Evolutionary conservation across 2,888 invertebrate species (phyloP).

Genomic region (Tinea trinotella): DNA sequence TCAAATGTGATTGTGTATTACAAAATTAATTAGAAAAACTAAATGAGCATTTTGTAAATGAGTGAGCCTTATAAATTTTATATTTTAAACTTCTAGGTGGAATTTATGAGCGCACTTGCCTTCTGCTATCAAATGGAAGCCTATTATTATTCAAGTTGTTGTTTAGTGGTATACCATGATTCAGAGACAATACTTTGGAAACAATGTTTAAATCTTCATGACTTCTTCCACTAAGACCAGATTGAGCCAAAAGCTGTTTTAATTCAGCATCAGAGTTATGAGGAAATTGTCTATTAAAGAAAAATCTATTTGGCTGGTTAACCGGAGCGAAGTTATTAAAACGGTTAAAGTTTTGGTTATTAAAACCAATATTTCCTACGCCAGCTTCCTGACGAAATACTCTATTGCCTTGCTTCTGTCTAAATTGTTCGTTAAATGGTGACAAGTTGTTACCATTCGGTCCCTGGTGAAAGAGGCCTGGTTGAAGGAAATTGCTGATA

Average conservation of each 20-base stretch:
- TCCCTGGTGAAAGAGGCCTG: conserved; percentile 46
- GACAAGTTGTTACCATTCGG: conserved; percentile 46
- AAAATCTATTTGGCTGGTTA: conserved; percentile 37
- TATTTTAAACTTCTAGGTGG: too few relatives aligned
- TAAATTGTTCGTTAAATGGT: conserved; percentile 37
- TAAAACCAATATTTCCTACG: conserved; percentile 77
- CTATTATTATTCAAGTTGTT: conserved; percentile 54
- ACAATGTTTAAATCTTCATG: conserved; percentile 86
- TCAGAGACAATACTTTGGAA: conserved; percentile 84
- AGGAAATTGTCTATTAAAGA: conserved; percentile 46
- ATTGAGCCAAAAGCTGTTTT: conserved; percentile 76
- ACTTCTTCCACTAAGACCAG: conserved; percentile 74
- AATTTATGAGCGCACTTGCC: conserved; percentile 37
- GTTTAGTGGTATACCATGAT: conserved; percentile 77
- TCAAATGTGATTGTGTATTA: too few relatives aligned
- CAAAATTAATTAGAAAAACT: not conserved
- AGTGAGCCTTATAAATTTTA: too few relatives aligned
- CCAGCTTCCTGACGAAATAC: conserved; percentile 71
- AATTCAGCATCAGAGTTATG: conserved; percentile 67
- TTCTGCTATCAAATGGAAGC: conserved; percentile 54
- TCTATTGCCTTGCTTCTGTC: conserved; percentile 51
- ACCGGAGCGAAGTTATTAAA: conserved; percentile 46
- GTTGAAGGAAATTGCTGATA: conserved; percentile 51
- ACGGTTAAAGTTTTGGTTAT: conserved; percentile 44
- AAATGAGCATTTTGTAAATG: too few relatives aligned